Evolutionary conservation across 92 coral and sea anemone genomes (phyloP), one percentile per base, ranked within the genome.

Genomic region (Anthopleura xanthogrammica): DNA sequence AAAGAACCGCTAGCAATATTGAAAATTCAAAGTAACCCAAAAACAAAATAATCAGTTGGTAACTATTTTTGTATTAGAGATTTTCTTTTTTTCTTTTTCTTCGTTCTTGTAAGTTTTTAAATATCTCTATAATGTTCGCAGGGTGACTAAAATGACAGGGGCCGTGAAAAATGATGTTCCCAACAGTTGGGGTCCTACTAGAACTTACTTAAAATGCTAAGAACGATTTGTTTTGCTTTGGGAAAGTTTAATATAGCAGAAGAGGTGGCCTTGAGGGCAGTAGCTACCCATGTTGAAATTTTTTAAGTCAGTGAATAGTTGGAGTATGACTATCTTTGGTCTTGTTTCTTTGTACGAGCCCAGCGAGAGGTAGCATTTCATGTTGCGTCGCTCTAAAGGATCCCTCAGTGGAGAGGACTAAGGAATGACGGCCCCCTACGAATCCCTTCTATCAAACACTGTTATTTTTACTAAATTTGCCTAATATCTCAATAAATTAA

Each of bases 101-200:
- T 3, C 62, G 17, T 58, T 12, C 65, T 70, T 68, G 24, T 40
- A 16, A 40, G 11, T 64, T 29, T 52, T 79, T 58, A 48, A 78
- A 24, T 13, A 13, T 79, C 52, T 60, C 54, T 20, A 58, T 19
- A 24, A 41, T 41, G 60, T 16, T 75, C 9, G 64, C 80, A 23
- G 23, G 29, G 55, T 22, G 12, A 16, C 16, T 14, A 42, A 12
- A 8, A 50, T 52, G 5, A 1, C 39, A 29, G 36, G 40, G 16
- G 52, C 60, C 78, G 22, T 50, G 29, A 22, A n/a, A 42, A 22
- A 41, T 14, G 9, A 14, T 75, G 56, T 83, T 83, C 86, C 86
- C 86, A 83, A 12, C 87, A 29, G 87, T 77, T 56, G 87, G 87
- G 66, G 76, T 40, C 82, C 87, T 19, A 75, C 82, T 58, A 77